phyloP scores from a whole-genome alignment of 1,140 invertebrate species.

The Neodiprion virginianus region DNA sequence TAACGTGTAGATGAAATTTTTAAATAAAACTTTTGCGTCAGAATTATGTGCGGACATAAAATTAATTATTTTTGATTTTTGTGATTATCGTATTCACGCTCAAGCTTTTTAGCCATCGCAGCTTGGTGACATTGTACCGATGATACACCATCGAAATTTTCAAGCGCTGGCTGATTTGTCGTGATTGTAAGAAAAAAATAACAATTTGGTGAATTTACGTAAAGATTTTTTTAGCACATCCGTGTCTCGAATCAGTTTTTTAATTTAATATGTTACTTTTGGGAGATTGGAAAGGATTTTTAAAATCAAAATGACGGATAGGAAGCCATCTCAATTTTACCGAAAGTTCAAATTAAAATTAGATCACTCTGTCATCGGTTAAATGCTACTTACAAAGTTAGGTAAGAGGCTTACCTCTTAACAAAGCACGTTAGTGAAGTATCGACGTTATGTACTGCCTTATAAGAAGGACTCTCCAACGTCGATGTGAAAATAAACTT shows the following conservation, averaged over 20 bases:
- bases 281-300: not conserved
- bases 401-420: slow-evolving; percentile 32
- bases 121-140: no score
- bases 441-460: not conserved
- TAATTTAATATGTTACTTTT: not conserved
- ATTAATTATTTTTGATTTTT: no score
- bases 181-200: no score
- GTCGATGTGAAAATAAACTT: not conserved
- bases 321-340: not conserved
- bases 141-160: no score
- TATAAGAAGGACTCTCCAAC: not conserved
- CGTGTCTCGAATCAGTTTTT: slow-evolving; percentile 1
- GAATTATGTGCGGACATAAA: no score
- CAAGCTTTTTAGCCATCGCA: no score
- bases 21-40: no score
- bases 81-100: no score
- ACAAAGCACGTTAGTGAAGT: slow-evolving; percentile 28
- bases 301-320: not conserved
- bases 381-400: slow-evolving; percentile 34
- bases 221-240: no score
- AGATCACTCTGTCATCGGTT: slow-evolving; percentile 24
- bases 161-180: no score
- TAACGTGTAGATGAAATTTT: no score
- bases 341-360: not conserved
- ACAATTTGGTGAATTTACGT: no score